phyloP scores from a whole-genome alignment of 2,888 invertebrate genomes.

The Galeruca laticollis region DNA sequence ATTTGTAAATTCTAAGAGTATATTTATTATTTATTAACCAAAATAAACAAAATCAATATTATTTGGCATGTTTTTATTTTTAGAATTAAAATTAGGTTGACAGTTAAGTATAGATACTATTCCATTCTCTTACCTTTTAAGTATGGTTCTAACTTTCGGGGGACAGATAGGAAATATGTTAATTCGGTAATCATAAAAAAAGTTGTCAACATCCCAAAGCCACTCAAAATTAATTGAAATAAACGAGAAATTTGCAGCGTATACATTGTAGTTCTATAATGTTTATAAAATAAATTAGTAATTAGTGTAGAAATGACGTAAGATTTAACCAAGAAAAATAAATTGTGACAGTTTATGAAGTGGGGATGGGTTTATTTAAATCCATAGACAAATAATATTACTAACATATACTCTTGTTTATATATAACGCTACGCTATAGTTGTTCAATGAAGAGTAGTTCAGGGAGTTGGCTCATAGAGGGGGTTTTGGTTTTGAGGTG shows the following conservation, averaged over 20 bases:
- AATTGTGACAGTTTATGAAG: not conserved
- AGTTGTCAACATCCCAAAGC: conserved; percentile 67
- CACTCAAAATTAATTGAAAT: conserved; percentile 61
- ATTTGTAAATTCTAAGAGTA: too few relatives aligned
- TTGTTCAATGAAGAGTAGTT: too few relatives aligned
- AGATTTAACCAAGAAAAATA: not conserved
- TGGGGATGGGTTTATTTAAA: too few relatives aligned
- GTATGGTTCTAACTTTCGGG: conserved; percentile 56
- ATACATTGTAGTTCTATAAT: not conserved
- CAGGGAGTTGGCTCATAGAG: too few relatives aligned
- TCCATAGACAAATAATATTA: too few relatives aligned
- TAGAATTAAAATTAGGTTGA: not conserved
- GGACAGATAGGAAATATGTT: conserved; percentile 70
- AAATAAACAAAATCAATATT: not conserved
- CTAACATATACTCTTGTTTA: too few relatives aligned
- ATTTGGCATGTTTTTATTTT: not conserved
- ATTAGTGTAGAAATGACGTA: not conserved
- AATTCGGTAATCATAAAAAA: conserved; percentile 70
- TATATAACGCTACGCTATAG: too few relatives aligned
- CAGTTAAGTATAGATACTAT: conserved; percentile 36
- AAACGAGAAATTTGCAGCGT: conserved; percentile 28
- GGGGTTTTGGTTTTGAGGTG: too few relatives aligned
- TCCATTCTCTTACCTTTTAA: conserved; percentile 25
- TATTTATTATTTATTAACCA: not conserved
- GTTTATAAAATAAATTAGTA: not conserved